Conservation (phyloP, 2,888 invertebrate species). For the Thelaira solivaga region DNA sequence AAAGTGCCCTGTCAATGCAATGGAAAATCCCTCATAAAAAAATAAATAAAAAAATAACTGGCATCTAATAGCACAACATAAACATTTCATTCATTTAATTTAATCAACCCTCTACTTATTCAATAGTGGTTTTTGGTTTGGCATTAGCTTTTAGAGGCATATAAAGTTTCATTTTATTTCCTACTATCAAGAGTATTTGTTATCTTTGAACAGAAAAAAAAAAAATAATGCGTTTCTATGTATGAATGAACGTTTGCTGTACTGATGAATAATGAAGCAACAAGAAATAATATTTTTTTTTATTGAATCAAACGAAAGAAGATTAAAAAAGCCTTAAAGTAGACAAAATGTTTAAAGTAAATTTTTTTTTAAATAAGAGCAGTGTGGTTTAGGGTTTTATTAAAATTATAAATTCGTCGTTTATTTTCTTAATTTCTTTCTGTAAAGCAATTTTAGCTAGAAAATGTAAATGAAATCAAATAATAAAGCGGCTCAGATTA, state of each 20-base stretch:
- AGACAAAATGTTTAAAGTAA: slow-evolving; percentile 13
- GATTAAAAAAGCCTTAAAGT: slow-evolving; percentile 44
- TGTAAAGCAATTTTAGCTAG: no score
- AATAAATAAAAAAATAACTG: slow-evolving; percentile 14
- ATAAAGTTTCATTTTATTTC: slow-evolving; percentile 54
- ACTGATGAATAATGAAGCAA: not conserved
- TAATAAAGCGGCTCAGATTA: no score
- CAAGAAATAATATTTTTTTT: not conserved
- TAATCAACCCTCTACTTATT: slow-evolving; percentile 41
- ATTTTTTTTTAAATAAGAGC: not conserved
- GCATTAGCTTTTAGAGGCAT: slow-evolving; percentile 41
- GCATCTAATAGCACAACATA: slow-evolving; percentile 7
- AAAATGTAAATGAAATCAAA: no score
- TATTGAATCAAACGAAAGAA: not conserved
- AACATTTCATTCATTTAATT: slow-evolving; percentile 48
- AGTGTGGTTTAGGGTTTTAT: no score
- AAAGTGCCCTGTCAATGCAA: not conserved
- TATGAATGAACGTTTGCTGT: slow-evolving; percentile 1
- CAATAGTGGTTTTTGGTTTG: slow-evolving; percentile 11
- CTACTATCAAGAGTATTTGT: slow-evolving; percentile 15
- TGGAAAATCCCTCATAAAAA: not conserved
- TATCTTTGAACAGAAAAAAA: slow-evolving; percentile 35
- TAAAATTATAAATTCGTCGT: no score
- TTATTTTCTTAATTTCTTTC: no score
- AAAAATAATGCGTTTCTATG: slow-evolving; percentile 2